A percentile compares a stretch with the other conserved stretches of the same genome.
These are phyloP conservation scores for Dendrolimus houi DNA, from an alignment of 2,888 invertebrate genomes.

Conservation along the genomic window DNA sequence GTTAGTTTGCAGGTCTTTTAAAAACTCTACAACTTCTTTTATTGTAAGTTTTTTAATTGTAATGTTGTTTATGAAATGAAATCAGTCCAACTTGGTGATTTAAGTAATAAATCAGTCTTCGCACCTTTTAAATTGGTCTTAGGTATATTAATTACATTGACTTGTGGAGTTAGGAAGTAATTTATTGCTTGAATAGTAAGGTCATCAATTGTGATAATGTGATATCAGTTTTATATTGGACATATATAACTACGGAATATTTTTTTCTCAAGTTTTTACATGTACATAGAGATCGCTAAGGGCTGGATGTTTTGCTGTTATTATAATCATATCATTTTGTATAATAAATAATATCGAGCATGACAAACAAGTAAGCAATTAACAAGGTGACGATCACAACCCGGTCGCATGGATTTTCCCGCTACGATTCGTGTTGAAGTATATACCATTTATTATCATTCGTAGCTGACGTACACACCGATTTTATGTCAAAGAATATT, in stretches of 20 bases:
- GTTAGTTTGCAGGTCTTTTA: not conserved
- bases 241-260: too few relatives aligned
- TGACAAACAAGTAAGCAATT: slow-evolving; percentile 55
- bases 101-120: too few relatives aligned
- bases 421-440: slow-evolving; percentile 65
- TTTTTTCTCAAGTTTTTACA: too few relatives aligned
- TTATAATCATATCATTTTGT: slow-evolving; percentile 8
- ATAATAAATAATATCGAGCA: slow-evolving; percentile 31
- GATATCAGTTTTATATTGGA: not conserved
- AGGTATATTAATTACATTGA: not conserved
- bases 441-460: slow-evolving; percentile 69
- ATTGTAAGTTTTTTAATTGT: too few relatives aligned
- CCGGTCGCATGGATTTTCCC: slow-evolving; percentile 70
- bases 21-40: too few relatives aligned
- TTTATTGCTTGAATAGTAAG: not conserved
- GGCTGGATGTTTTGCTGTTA: not conserved
- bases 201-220: not conserved
- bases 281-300: too few relatives aligned
- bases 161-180: slow-evolving; percentile 1
- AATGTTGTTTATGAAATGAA: too few relatives aligned
- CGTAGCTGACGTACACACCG: slow-evolving; percentile 55
- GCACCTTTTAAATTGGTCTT: slow-evolving; percentile 6
- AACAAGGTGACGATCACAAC: slow-evolving; percentile 64
- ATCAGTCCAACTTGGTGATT: too few relatives aligned
- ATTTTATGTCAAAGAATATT: slow-evolving; percentile 30